These are phyloP conservation scores for Oncorhynchus masou DNA, from an alignment of 2,113 vertebrate genomes.

Conservation along the genomic window DNA sequence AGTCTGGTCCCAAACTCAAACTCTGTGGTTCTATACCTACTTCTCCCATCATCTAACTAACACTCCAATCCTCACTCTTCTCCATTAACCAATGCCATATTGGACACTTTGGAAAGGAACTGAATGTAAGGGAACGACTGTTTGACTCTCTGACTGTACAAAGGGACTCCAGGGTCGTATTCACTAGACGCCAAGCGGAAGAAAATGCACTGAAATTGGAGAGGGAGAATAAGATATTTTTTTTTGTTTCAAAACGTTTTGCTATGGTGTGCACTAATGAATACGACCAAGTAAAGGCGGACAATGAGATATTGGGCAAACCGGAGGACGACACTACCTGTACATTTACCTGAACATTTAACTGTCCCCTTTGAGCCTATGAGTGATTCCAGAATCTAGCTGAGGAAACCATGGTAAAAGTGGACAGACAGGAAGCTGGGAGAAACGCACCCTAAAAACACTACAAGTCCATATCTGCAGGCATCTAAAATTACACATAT, in stretches of 20 bases:
- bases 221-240: too few species aligned
- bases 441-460: slow-evolving; percentile 27
- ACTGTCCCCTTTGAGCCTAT: slow-evolving; percentile 22
- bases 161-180: too few species aligned
- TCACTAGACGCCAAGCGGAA: too few species aligned
- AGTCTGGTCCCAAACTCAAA: not conserved
- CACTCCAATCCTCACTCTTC: not conserved
- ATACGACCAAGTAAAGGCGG: slow-evolving; percentile 5
- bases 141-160: not conserved
- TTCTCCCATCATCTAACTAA: not conserved
- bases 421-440: not conserved
- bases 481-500: not conserved
- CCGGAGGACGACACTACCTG: slow-evolving; percentile 15
- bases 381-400: not conserved
- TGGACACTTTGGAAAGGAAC: not conserved
- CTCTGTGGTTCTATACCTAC: not conserved
- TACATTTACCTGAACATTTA: slow-evolving; percentile 35
- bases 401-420: not conserved
- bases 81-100: not conserved
- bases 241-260: too few species aligned
- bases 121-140: not conserved
- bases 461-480: slow-evolving; percentile 26
- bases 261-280: too few species aligned
- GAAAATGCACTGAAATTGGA: too few species aligned
- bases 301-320: slow-evolving; percentile 8